Base-by-base conservation (phyloP, 2,888 invertebrate genomes). In the Augochlorella aurata region DNA sequence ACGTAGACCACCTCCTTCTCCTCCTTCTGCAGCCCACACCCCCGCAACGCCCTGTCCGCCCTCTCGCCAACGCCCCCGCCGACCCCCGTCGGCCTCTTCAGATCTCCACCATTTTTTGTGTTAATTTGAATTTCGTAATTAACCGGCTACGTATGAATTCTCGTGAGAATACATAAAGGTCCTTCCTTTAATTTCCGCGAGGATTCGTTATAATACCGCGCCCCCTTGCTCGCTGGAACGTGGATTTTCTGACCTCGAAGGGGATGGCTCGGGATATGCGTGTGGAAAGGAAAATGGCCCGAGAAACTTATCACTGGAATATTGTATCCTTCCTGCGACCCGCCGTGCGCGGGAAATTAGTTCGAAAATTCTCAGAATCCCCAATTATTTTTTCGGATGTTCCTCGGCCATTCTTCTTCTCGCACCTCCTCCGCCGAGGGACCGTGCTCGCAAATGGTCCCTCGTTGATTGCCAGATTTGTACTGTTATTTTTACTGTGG, bases 41-140 rank as follows among this genome's bases (percentile, higher is more conserved):
- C 7, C 24, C 29, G 8, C 61, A 16, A 61, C 61, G 24, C 58
- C 21, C 58, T 58, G 24, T 58, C 58, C 58, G 10, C 12, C 58
- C 24, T 24, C 58, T 24, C 82, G 83, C 79, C 88, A 88, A 88
- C 88, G 79, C 14, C 72, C 72, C 45, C 67, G 18, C 68, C 4
- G 10, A 21, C 58, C 24, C 47, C 50, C 24, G 16, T 16, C 50
- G 3, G 58, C 71, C 81, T 81, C 83, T 82, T 90, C 88, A 90
- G 89, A 91, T 92, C 87, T 89, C 90, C 63, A 38, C 92, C 91
- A 91, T 93, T 93, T 93, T 93, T 93, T 92, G 91, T 92, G 92
- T 93, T 93, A 93, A 93, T 93, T 93, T 93, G 92, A 93, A 93
- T 93, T 93, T 93, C 90, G 92, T 93, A 93, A 93, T 93, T 93